Percentiles rank a stretch among this genome's conserved stretches.
These are phyloP conservation scores for Leptopilina drosophilae DNA, from an alignment of 2,888 invertebrate genomes.

Conservation along the genomic window DNA sequence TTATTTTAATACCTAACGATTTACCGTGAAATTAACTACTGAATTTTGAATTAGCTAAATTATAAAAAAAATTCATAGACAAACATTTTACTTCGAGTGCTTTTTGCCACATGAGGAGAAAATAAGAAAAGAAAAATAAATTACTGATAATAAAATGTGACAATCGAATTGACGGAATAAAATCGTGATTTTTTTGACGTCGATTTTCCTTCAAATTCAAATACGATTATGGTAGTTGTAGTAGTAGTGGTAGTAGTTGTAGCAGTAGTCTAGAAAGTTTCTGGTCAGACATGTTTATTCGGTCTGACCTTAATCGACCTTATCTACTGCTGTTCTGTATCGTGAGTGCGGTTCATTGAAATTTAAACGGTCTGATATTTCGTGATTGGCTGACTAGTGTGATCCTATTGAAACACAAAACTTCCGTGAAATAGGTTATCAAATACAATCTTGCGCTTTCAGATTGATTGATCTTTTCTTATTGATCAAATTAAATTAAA, in stretches of 20 bases:
- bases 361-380: background rate
- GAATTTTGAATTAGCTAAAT: no score
- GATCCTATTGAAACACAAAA: constrained; percentile 5
- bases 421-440: background rate
- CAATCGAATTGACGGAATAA: background rate
- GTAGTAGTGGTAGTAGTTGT: background rate
- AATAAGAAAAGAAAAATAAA: background rate
- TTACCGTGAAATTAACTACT: no score
- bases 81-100: no score
- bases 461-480: background rate
- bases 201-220: background rate
- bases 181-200: background rate
- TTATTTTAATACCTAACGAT: no score
- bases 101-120: no score
- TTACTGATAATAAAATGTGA: background rate
- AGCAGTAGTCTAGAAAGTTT: constrained; percentile 18
- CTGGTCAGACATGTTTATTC: constrained; percentile 12
- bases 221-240: background rate
- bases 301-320: constrained; percentile 25
- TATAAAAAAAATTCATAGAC: no score
- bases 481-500: background rate
- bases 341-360: background rate
- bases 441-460: background rate
- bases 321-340: constrained; percentile 11
- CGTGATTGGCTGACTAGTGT: background rate